phyloP scores from a whole-genome alignment of 2,113 vertebrate species.

The Tautogolabrus adspersus region DNA sequence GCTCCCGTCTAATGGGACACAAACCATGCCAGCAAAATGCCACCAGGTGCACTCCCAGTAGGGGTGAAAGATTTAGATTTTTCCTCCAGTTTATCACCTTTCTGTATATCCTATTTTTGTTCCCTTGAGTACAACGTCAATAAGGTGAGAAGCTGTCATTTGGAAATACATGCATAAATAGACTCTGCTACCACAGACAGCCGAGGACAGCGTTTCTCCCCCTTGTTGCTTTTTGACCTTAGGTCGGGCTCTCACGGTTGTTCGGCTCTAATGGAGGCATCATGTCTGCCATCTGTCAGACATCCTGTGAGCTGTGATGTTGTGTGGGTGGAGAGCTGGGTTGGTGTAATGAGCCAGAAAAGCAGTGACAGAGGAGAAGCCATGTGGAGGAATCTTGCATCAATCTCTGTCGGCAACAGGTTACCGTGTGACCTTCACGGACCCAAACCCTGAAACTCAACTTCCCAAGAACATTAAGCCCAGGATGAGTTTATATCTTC shows the following conservation, averaged over 20 bases:
- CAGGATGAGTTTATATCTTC: no score
- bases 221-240: constrained; percentile 10
- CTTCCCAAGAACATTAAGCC: background rate
- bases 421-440: constrained; percentile 17
- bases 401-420: constrained; percentile 33
- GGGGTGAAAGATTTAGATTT: background rate
- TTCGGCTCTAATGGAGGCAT: constrained; percentile 27
- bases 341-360: constrained; percentile 45
- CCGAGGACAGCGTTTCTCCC: background rate
- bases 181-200: background rate
- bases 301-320: constrained; percentile 9
- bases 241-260: background rate
- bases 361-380: background rate
- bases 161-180: background rate
- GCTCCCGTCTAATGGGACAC: background rate
- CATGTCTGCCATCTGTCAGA: constrained; percentile 36
- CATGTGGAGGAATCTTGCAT: constrained; percentile 10
- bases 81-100: background rate
- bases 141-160: background rate
- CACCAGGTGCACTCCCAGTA: background rate
- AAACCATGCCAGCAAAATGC: no score
- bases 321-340: background rate
- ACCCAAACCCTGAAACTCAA: background rate
- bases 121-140: background rate
- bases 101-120: background rate